phyloP scores from a whole-genome alignment of 2,888 invertebrate genomes.

The Lycophotia porphyrea region DNA sequence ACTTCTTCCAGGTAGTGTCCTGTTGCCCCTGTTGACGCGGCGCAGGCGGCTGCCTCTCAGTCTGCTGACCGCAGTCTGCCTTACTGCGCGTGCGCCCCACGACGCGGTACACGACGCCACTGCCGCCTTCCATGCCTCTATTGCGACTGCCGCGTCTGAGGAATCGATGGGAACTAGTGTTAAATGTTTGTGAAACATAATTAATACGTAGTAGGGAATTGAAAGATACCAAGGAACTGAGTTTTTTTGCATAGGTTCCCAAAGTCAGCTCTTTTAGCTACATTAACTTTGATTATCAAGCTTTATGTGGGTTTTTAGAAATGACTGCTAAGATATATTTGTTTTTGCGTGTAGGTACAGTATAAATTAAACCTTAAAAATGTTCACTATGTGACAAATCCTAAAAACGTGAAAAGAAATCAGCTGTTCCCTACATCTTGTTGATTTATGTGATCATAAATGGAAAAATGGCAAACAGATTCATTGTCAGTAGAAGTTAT shows the following conservation, averaged over 20 bases:
- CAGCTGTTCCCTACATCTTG: not conserved
- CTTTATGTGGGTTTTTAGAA: not conserved
- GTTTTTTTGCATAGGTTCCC: not conserved
- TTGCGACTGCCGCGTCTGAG: slow-evolving; percentile 89
- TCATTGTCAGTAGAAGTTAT: not conserved
- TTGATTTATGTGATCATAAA: not conserved
- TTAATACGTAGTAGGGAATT: not conserved
- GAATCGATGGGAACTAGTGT: slow-evolving; percentile 12
- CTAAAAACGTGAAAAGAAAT: not conserved
- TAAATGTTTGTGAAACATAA: slow-evolving; percentile 1
- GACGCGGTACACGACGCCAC: slow-evolving; percentile 89
- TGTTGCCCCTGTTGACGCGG: slow-evolving; percentile 81
- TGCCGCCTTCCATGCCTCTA: slow-evolving; percentile 90
- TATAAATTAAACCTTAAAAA: not conserved
- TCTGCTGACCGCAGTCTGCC: slow-evolving; percentile 88
- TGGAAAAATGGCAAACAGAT: not conserved
- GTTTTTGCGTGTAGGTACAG: not conserved
- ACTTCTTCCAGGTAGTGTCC: slow-evolving; percentile 92
- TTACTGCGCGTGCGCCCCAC: slow-evolving; percentile 87
- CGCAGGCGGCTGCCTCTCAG: slow-evolving; percentile 83
- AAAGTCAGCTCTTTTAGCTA: not conserved
- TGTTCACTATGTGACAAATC: not conserved
- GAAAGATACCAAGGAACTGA: not conserved
- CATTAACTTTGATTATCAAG: not conserved
- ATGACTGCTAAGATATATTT: not conserved